phyloP scores from a whole-genome alignment of 2,113 vertebrate genomes.

The Antechinus flavipes region DNA sequence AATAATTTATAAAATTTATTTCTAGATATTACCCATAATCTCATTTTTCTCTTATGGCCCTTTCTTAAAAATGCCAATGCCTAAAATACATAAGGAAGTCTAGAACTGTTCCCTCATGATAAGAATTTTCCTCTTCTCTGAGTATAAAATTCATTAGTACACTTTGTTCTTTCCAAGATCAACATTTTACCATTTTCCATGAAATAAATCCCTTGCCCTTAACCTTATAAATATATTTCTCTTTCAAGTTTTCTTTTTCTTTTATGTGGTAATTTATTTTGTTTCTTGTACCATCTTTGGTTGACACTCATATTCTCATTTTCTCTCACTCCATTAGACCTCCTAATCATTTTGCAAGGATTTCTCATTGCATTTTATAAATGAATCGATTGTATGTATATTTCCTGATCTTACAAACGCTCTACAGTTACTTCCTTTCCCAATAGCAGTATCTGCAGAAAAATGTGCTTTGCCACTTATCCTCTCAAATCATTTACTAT shows the following conservation, averaged over 20 bases:
- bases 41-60: too few relatives aligned
- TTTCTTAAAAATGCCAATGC: too few relatives aligned
- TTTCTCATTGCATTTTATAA: background rate
- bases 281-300: background rate
- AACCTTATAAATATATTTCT: background rate
- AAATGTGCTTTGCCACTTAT: background rate
- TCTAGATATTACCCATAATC: too few relatives aligned
- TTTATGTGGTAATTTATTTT: background rate
- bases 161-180: too few relatives aligned
- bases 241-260: background rate
- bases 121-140: too few relatives aligned
- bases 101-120: too few relatives aligned
- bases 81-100: too few relatives aligned
- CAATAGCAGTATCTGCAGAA: background rate
- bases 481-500: background rate
- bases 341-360: background rate
- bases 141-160: too few relatives aligned
- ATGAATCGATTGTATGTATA: background rate
- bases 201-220: too few relatives aligned
- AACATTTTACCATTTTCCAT: too few relatives aligned
- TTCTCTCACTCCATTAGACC: background rate
- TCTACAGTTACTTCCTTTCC: background rate
- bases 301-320: too few relatives aligned
- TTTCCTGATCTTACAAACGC: background rate
- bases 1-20: too few relatives aligned